phyloP scores from a whole-genome alignment of 1,140 invertebrate genomes.

The Chironomus striatipennis region DNA sequence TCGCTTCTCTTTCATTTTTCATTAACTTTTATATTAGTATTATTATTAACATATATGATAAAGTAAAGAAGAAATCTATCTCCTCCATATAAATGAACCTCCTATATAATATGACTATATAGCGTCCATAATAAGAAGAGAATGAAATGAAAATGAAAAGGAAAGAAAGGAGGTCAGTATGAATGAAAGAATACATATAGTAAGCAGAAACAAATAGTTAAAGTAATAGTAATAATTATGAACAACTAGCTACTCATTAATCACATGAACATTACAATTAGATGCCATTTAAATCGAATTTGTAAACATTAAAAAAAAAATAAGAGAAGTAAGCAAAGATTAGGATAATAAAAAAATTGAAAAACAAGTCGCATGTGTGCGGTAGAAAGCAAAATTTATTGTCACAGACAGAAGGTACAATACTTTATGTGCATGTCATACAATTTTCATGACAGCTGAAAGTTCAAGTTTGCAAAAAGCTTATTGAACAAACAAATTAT shows the following conservation, averaged over 20 bases:
- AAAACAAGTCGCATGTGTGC: neutral
- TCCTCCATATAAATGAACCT: too few relatives aligned
- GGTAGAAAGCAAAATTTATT: conserved; percentile 5
- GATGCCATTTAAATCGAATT: conserved; percentile 8
- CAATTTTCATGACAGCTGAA: too few relatives aligned
- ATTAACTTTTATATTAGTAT: too few relatives aligned
- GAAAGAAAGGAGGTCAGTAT: conserved; percentile 2
- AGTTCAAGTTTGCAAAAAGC: too few relatives aligned
- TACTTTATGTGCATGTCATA: neutral
- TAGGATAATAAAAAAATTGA: too few relatives aligned
- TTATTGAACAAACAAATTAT: too few relatives aligned
- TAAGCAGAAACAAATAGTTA: neutral
- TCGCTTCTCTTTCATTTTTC: neutral
- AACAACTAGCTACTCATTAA: neutral
- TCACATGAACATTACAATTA: neutral
- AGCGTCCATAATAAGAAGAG: neutral
- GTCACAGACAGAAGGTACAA: neutral
- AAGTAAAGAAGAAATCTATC: too few relatives aligned
- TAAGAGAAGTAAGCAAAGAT: neutral
- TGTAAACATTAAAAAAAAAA: conserved; percentile 14
- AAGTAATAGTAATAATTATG: neutral
- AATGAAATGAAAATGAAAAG: neutral
- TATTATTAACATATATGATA: too few relatives aligned
- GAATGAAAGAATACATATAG: neutral
- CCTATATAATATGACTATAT: too few relatives aligned